phyloP scores from a whole-genome alignment of 1,140 invertebrate genomes.

The Battus philenor region DNA sequence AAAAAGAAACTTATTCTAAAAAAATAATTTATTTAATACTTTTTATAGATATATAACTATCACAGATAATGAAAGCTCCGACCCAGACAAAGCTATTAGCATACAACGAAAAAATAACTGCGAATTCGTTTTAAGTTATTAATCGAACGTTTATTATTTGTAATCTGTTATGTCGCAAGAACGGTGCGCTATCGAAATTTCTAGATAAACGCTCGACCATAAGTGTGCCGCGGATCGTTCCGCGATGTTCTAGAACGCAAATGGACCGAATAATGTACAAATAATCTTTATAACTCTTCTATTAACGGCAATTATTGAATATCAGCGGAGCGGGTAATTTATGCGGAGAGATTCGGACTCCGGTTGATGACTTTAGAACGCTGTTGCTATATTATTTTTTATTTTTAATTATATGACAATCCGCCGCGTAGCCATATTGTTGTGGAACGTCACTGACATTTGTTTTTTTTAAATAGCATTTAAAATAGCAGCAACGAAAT shows the following conservation, averaged over 20 bases:
- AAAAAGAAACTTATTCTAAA: too few relatives aligned
- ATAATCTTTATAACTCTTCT: conserved; percentile 12
- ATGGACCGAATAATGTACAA: conserved; percentile 8
- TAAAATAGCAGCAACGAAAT: too few relatives aligned
- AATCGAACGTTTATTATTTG: not conserved
- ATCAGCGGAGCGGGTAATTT: not conserved
- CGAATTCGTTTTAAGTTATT: not conserved
- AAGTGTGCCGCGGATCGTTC: not conserved
- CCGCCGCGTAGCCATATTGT: not conserved
- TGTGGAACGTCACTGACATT: not conserved
- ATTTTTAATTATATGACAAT: conserved; percentile 2
- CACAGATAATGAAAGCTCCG: too few relatives aligned
- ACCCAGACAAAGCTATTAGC: too few relatives aligned
- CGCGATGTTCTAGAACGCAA: not conserved
- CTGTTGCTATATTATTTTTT: too few relatives aligned
- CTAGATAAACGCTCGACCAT: not conserved
- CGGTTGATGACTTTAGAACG: conserved; percentile 9
- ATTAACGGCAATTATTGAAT: conserved; percentile 10
- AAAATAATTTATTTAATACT: too few relatives aligned
- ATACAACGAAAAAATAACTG: not conserved
- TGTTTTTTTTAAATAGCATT: too few relatives aligned
- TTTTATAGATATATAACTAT: too few relatives aligned
- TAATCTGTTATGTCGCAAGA: not conserved
- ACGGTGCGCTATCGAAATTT: not conserved
- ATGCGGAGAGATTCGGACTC: conserved; percentile 2